Base-by-base conservation (phyloP, 2,888 invertebrate genomes). In the Hesperia comma region DNA sequence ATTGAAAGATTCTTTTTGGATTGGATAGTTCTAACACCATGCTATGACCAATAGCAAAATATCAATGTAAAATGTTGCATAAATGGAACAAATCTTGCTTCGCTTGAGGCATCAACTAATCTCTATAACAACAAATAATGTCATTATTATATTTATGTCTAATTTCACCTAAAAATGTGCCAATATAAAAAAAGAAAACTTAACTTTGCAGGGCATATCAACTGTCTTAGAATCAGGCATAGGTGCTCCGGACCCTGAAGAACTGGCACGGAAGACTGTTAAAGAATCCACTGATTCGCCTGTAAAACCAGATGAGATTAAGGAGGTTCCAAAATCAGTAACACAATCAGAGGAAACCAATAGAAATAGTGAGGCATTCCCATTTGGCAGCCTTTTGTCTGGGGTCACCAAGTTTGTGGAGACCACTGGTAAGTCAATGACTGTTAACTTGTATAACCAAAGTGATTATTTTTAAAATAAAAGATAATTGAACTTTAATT, bases 171-270 rank as follows among this genome's bases (percentile, higher is more conserved):
- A 37, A 37, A 3, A 37, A 10, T 37, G 8, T 1, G 1, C 10
- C 15, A 7, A 17, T 2, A 17, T 46, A 7, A 17, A 8, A 10
- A 46, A 46, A 46, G 17, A 46, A 17, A 17, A 19, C 15, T 46
- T 33, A 4, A 6, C 32, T 81, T n/a, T 82, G 43, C 96, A 97
- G 87, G 97, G 97, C 3, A 89, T 98, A 67, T 94, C 94, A 68
- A 95, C 95, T 60, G 95, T 96, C 12, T 82, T 98, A 68, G 98
- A 98, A 91, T 94, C 95, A 49, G 94, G 96, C 14, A 95, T 98
- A 41, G 98, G 97, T 3, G 96, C 96, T 0, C 97, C 98, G 0
- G 95, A 96, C 77, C 97, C 98, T 0, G 96, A 95, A 79, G 96
- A 97, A 78, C 77, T 97, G 66, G 97, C 96, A 0, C 92, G 93